phyloP scores from a whole-genome alignment of 2,113 vertebrate genomes.

The Nannobrachium achirus region DNA sequence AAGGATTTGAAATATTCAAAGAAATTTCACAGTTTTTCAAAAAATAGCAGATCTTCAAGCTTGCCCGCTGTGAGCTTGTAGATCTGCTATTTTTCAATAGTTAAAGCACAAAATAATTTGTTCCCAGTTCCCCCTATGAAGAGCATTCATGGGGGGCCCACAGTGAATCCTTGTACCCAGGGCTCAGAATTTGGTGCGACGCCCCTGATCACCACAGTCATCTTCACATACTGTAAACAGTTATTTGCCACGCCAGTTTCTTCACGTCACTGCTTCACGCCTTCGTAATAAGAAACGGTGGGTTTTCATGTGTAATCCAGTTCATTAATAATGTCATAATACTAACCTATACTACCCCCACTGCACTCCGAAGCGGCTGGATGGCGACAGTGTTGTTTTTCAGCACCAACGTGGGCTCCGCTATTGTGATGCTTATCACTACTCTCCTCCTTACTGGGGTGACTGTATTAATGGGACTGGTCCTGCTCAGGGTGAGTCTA shows the following conservation, averaged over 20 bases:
- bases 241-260: neutral
- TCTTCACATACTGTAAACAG: slow-evolving; percentile 4
- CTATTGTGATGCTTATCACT: slow-evolving; percentile 90
- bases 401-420: slow-evolving; percentile 78
- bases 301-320: slow-evolving; percentile 1
- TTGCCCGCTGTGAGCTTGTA: no score
- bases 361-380: slow-evolving; percentile 86
- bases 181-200: no score
- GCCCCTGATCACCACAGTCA: no score
- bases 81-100: neutral
- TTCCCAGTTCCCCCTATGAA: no score
- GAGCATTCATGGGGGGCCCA: no score
- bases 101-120: no score
- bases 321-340: slow-evolving; percentile 25
- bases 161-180: no score
- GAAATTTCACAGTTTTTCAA: no score
- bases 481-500: slow-evolving; percentile 85
- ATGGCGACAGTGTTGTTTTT: slow-evolving; percentile 86
- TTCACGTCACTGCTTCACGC: neutral
- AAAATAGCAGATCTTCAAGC: no score
- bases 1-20: no score
- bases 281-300: neutral
- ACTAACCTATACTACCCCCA: slow-evolving; percentile 59
- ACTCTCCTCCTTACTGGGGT: slow-evolving; percentile 88
- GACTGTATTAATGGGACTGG: slow-evolving; percentile 81